Conservation (phyloP, 2,113 vertebrate genomes). For the Anhinga anhinga region DNA sequence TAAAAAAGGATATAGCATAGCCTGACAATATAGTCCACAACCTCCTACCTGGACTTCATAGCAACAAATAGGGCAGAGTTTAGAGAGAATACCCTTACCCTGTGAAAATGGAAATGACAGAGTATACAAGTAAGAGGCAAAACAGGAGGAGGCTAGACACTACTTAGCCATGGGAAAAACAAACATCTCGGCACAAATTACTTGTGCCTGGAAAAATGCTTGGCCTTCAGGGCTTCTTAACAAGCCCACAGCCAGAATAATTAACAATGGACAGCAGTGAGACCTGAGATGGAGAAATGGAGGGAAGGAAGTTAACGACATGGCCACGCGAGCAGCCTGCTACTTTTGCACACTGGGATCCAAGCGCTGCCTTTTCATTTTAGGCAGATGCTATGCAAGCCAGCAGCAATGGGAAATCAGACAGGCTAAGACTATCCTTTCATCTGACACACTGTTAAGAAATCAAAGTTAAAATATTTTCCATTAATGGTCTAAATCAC, state of each 20-base stretch:
- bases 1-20: not conserved
- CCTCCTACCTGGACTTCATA: not conserved
- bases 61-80: not conserved
- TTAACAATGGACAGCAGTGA: not conserved
- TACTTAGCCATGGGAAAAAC: not conserved
- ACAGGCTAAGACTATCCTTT: not conserved
- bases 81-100: not conserved
- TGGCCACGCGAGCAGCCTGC: not conserved
- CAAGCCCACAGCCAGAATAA: not conserved
- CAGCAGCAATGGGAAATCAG: not conserved
- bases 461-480: not conserved
- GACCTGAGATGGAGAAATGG: not conserved
- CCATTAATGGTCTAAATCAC: not conserved
- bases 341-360: not conserved
- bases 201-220: not conserved
- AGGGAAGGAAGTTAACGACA: slow-evolving; percentile 20
- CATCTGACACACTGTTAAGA: not conserved
- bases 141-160: not conserved
- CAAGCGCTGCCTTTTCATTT: not conserved
- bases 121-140: not conserved
- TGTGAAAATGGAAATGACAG: not conserved
- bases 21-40: not conserved
- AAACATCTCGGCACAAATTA: not conserved
- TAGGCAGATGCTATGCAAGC: not conserved
- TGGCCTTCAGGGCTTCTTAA: not conserved